phyloP scores from a whole-genome alignment of 2,888 invertebrate species.

The Germaria angustata region DNA sequence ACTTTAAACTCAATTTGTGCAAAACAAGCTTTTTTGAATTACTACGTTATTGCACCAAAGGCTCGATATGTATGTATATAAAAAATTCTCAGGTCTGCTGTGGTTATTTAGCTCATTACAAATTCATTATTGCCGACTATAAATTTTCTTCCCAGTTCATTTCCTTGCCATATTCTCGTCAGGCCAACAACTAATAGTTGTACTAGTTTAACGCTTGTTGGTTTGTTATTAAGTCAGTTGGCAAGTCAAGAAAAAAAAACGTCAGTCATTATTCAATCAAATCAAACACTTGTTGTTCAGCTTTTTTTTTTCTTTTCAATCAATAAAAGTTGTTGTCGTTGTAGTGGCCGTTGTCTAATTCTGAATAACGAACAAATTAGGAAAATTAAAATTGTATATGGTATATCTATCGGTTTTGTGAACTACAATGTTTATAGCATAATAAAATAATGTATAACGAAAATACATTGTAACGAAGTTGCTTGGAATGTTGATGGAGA shows the following conservation, averaged over 20 bases:
- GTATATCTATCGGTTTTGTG: slow-evolving; percentile 14
- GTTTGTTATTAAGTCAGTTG: not conserved
- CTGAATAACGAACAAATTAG: slow-evolving; percentile 58
- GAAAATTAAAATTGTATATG: slow-evolving; percentile 55
- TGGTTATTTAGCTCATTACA: not conserved
- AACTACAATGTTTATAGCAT: slow-evolving; percentile 22
- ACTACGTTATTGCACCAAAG: no score
- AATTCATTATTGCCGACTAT: not conserved
- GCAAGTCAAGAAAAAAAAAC: slow-evolving; percentile 10
- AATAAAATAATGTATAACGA: not conserved
- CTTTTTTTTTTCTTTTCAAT: slow-evolving; percentile 30
- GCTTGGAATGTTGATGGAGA: slow-evolving; percentile 8
- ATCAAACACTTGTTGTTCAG: slow-evolving; percentile 63
- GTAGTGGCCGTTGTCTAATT: slow-evolving; percentile 27
- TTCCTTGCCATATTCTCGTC: not conserved
- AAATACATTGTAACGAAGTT: slow-evolving; percentile 9
- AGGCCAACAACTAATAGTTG: not conserved
- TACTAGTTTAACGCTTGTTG: slow-evolving; percentile 55
- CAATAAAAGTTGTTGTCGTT: slow-evolving; percentile 12
- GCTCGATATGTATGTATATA: no score
- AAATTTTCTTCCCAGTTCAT: not conserved
- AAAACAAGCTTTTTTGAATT: no score
- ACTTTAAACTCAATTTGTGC: no score
- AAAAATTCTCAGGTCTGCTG: no score
- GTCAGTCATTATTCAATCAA: slow-evolving; percentile 63